phyloP scores from a whole-genome alignment of 2,797 vertebrate genomes.

The Mormyrus proboscirostris region DNA sequence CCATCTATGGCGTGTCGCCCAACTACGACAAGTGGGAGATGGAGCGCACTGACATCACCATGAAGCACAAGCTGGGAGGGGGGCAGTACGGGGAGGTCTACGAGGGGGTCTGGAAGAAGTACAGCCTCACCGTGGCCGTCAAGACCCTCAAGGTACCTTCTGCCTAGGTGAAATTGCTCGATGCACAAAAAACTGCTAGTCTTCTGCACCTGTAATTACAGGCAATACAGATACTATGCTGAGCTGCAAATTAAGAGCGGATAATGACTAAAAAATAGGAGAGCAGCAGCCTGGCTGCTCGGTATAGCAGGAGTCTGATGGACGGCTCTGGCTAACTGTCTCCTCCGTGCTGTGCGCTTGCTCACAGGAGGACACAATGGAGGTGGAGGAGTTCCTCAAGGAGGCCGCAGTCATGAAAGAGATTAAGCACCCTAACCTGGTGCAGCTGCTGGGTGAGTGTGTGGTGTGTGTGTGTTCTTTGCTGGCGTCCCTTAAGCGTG shows the following conservation, averaged over 20 bases:
- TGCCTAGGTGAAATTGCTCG: neutral
- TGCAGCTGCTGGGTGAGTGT: constrained; percentile 85
- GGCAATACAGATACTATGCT: neutral
- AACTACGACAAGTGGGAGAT: constrained; percentile 99
- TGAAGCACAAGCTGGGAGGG: constrained; percentile 96
- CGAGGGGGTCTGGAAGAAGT: constrained; percentile 97
- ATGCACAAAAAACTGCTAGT: constrained; percentile 41
- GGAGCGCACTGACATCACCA: constrained; percentile 96
- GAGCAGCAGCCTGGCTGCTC: neutral
- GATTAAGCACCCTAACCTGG: constrained; percentile 96
- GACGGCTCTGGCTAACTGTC: neutral
- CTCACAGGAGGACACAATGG: constrained; percentile 94
- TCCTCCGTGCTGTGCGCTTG: neutral
- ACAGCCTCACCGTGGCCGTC: constrained; percentile 92
- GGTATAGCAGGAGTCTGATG: neutral
- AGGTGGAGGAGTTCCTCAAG: constrained; percentile 97
- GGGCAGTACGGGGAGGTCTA: constrained; percentile 99
- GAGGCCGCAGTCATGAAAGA: constrained; percentile 98
- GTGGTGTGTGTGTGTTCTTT: neutral
- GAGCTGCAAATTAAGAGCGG: neutral
- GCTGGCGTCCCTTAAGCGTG: neutral
- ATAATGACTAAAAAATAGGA: neutral
- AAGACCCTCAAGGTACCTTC: constrained; percentile 85
- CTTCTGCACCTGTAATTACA: constrained; percentile 35
- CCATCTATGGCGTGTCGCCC: constrained; percentile 91